Evolutionary conservation across 2,113 vertebrate species (phyloP).

Genomic region (Mugil cephalus): DNA sequence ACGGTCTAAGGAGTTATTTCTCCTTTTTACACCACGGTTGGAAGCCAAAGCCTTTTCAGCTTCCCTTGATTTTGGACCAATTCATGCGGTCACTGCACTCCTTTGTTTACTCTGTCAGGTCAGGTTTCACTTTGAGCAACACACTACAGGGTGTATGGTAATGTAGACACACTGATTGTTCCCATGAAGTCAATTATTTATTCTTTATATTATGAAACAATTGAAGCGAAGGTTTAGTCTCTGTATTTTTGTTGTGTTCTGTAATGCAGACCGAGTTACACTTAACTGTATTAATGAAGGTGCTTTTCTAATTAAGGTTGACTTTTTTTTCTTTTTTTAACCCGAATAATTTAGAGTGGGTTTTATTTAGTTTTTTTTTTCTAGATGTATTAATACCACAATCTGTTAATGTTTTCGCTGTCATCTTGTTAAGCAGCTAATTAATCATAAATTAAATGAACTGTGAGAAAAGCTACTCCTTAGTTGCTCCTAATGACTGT

Average conservation of each 20-base stretch:
- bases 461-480: not conserved
- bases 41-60: conserved; percentile 28
- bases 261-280: conserved; percentile 9
- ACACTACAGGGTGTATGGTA: not conserved
- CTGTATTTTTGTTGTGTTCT: conserved; percentile 26
- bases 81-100: conserved; percentile 35
- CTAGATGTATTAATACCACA: conserved; percentile 15
- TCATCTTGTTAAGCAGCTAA: conserved; percentile 31
- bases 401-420: conserved; percentile 34
- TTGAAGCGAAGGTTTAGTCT: conserved; percentile 15
- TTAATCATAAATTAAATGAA: conserved; percentile 66
- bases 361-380: conserved; percentile 31
- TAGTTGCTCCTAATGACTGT: not conserved
- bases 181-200: conserved; percentile 33
- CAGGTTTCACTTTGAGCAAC: conserved; percentile 20
- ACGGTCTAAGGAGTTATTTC: conserved; percentile 29
- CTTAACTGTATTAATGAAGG: conserved; percentile 50
- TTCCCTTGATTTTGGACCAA: conserved; percentile 52
- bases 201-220: conserved; percentile 23
- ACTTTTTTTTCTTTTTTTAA: conserved; percentile 15
- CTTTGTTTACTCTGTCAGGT: conserved; percentile 52
- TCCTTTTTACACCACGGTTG: conserved; percentile 22
- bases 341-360: conserved; percentile 23
- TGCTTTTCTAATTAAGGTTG: conserved; percentile 45
- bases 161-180: not conserved